Evolutionary conservation across 2,888 invertebrate species (phyloP).

Genomic region (Lagria hirta): DNA sequence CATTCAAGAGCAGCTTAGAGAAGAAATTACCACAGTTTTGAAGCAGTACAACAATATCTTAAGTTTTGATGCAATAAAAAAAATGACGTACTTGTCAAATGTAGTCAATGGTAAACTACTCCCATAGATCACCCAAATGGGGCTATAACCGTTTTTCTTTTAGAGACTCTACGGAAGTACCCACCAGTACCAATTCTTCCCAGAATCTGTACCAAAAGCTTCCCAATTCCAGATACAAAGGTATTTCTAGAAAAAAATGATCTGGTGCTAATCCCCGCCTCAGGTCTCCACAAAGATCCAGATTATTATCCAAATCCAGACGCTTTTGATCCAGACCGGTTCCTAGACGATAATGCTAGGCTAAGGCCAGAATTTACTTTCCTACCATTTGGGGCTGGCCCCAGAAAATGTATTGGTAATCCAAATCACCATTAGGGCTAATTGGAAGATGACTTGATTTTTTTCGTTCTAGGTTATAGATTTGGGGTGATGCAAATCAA

Average conservation of each 20-base stretch:
- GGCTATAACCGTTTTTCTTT: no score
- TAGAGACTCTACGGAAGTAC: slow-evolving; percentile 44
- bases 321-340: slow-evolving; percentile 64
- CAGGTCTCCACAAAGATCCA: slow-evolving; percentile 41
- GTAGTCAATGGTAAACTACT: slow-evolving; percentile 30
- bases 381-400: slow-evolving; percentile 63
- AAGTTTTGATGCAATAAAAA: slow-evolving; percentile 29
- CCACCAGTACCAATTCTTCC: slow-evolving; percentile 39
- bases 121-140: no score
- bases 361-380: slow-evolving; percentile 58
- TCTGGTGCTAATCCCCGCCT: slow-evolving; percentile 34
- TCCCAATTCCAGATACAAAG: slow-evolving; percentile 38
- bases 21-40: slow-evolving; percentile 31
- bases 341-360: slow-evolving; percentile 57
- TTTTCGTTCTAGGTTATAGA: slow-evolving; percentile 41
- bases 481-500: slow-evolving; percentile 35
- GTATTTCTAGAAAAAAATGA: slow-evolving; percentile 34
- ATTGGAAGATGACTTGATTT: no score
- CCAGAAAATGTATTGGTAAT: slow-evolving; percentile 60
- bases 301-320: slow-evolving; percentile 59
- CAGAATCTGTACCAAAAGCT: slow-evolving; percentile 37
- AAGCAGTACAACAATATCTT: slow-evolving; percentile 27
- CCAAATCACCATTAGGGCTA: no score
- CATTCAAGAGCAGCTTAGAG: slow-evolving; percentile 28
- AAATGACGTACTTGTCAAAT: slow-evolving; percentile 31